Evolutionary conservation across 2,888 invertebrate species (phyloP).

Genomic region (Aspidapion aeneum): DNA sequence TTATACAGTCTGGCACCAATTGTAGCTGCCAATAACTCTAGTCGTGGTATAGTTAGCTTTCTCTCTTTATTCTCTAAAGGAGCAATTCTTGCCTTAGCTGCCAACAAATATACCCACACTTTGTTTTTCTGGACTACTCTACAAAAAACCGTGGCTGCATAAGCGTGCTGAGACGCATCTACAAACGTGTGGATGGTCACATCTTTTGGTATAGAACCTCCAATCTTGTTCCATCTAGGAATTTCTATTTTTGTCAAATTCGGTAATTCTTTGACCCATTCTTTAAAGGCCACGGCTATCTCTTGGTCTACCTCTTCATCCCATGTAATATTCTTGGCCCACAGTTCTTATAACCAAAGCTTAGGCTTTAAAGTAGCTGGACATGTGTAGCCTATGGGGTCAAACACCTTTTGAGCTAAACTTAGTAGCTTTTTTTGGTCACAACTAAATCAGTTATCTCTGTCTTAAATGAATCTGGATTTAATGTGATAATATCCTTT

Average conservation of each 20-base stretch:
- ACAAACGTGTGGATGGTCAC: no score
- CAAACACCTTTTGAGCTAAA: background rate
- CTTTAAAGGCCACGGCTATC: background rate
- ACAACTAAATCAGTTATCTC: background rate
- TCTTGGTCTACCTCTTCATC: background rate
- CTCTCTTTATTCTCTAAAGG: slow-evolving; percentile 2
- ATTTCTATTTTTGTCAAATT: background rate
- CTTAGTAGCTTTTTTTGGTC: background rate
- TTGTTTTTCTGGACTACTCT: slow-evolving; percentile 1
- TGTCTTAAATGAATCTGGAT: background rate
- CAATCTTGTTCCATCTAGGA: no score
- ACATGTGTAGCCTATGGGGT: background rate
- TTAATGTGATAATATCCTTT: background rate
- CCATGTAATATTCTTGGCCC: background rate
- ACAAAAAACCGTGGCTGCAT: slow-evolving; percentile 2
- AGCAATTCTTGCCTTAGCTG: slow-evolving; percentile 8
- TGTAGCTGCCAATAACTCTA: slow-evolving; percentile 19
- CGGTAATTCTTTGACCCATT: background rate
- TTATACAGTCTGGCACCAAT: slow-evolving; percentile 13
- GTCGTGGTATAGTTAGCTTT: slow-evolving; percentile 22
- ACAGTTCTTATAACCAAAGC: background rate
- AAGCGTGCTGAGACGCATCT: slow-evolving; percentile 4
- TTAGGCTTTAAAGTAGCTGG: background rate
- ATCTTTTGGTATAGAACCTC: background rate
- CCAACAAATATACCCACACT: background rate